phyloP scores from a whole-genome alignment of 2,113 vertebrate species.

The Erinaceus europaeus region DNA sequence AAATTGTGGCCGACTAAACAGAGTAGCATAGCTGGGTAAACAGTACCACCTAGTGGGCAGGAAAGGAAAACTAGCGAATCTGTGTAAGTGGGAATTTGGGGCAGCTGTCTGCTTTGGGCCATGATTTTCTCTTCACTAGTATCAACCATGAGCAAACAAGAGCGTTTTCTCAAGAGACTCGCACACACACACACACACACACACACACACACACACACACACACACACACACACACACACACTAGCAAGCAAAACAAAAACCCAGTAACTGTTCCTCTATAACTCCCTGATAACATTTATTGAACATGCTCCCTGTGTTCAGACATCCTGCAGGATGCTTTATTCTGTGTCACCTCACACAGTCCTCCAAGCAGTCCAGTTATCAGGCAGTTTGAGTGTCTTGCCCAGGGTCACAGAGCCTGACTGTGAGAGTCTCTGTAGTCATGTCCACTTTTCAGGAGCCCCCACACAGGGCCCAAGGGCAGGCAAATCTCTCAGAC shows the following conservation, averaged over 20 bases:
- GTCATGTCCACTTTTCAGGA: not conserved
- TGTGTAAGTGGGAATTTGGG: not conserved
- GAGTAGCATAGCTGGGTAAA: constrained; percentile 79
- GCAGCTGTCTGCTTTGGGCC: not conserved
- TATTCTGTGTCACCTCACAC: not conserved
- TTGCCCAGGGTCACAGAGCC: not conserved
- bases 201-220: not conserved
- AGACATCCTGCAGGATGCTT: not conserved
- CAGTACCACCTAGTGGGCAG: constrained; percentile 84
- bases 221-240: not conserved
- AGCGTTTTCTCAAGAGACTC: not conserved
- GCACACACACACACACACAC: not conserved
- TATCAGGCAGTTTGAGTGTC: not conserved
- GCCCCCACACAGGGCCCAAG: not conserved
- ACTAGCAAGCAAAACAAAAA: constrained; percentile 10
- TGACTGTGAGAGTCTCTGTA: not conserved
- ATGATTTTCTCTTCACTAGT: not conserved
- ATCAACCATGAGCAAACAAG: not conserved
- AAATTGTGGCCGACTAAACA: not conserved
- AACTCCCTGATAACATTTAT: not conserved
- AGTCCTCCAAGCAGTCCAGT: not conserved
- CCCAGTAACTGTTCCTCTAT: not conserved
- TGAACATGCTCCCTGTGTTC: not conserved
- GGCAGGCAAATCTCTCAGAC: not conserved
- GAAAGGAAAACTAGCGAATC: not conserved